Evolutionary conservation across 2,113 vertebrate species (phyloP).

Genomic region (Actinemys pallida): DNA sequence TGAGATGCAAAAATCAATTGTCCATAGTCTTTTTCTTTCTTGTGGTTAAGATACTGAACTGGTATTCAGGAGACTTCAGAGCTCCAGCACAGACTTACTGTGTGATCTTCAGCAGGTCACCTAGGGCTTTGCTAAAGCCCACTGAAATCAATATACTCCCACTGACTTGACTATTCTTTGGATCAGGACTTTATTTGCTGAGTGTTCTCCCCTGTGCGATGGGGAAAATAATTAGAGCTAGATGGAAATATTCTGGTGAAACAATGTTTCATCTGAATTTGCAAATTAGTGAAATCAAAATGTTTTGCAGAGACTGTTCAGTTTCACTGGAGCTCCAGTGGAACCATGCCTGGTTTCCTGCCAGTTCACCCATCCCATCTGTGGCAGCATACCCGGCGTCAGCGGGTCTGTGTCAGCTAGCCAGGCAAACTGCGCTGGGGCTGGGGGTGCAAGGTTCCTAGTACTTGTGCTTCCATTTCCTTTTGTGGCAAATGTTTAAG

Average conservation of each 20-base stretch:
- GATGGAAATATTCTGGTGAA: not conserved
- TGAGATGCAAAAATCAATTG: not conserved
- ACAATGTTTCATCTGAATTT: not conserved
- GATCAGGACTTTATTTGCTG: not conserved
- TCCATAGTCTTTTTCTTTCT: not conserved
- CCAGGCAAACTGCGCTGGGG: not conserved
- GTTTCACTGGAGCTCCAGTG: not conserved
- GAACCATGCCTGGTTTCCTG: not conserved
- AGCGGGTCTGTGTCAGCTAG: not conserved
- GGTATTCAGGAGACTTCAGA: not conserved
- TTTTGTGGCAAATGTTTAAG: not conserved
- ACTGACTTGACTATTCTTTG: not conserved
- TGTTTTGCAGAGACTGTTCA: not conserved
- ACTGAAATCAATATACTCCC: not conserved
- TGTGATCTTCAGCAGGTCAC: not conserved
- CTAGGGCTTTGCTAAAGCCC: not conserved
- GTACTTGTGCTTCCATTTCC: not conserved
- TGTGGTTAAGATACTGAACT: not conserved
- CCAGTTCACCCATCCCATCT: not conserved
- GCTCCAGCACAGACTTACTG: not conserved
- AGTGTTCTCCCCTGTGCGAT: not conserved
- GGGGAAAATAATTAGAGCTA: not conserved
- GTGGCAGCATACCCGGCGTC: not conserved
- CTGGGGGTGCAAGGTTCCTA: not conserved
- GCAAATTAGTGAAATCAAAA: not conserved